Percentiles rank a stretch among this genome's conserved stretches.
Evolutionary conservation across 2,888 invertebrate species (phyloP).

Genomic region (Tipula helvola): DNA sequence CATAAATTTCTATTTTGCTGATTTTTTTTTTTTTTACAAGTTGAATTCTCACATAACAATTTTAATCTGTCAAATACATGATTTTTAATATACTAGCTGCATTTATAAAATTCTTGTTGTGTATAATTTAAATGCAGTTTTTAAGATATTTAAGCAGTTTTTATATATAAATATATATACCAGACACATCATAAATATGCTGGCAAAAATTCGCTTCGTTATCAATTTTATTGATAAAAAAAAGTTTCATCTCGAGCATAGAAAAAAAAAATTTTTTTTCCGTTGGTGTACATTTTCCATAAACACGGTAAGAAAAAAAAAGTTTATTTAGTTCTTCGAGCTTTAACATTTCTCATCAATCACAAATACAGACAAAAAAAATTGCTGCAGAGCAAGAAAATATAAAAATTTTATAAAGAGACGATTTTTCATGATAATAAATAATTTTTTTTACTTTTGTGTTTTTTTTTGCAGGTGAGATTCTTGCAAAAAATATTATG

Average conservation of each 20-base stretch:
- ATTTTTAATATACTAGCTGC: not conserved
- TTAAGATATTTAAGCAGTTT: not conserved
- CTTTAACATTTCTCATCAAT: not conserved
- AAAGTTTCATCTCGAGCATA: not conserved
- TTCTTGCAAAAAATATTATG: not conserved
- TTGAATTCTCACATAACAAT: not conserved
- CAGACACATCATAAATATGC: not conserved
- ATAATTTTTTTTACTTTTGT: not conserved
- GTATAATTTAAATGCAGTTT: not conserved
- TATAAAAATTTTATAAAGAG: not conserved
- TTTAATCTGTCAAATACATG: not conserved
- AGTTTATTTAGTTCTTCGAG: not conserved
- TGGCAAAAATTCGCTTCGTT: not conserved
- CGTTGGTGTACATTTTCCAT: not conserved
- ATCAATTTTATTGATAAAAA: not conserved
- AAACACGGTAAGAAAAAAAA: not conserved
- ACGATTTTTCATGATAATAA: not conserved
- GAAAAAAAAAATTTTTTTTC: not conserved
- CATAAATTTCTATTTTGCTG: not conserved
- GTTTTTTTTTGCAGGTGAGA: not conserved
- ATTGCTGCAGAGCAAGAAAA: not conserved
- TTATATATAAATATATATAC: not conserved
- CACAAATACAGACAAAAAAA: not conserved
- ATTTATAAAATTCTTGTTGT: not conserved
- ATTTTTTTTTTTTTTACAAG: not conserved